Evolutionary conservation across 2,888 invertebrate genomes (phyloP).

Genomic region (Lordiphosa fenestrarum): DNA sequence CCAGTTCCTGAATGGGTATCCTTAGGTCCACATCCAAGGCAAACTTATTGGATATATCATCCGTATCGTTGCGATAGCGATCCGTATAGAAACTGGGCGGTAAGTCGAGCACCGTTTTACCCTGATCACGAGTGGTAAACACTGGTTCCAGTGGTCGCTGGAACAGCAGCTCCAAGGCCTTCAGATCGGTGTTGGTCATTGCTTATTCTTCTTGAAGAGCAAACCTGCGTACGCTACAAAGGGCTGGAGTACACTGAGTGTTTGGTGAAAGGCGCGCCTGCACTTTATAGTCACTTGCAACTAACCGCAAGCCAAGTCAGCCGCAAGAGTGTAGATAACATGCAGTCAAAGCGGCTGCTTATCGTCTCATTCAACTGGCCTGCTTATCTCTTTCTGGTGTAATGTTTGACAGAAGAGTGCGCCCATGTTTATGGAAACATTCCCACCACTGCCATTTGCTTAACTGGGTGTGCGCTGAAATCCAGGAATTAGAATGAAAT

Average conservation of each 20-base stretch:
- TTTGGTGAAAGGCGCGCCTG: not conserved
- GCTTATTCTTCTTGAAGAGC: not conserved
- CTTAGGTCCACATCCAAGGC: conserved; percentile 71
- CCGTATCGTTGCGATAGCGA: conserved; percentile 64
- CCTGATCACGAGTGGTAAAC: conserved; percentile 76
- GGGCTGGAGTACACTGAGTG: conserved; percentile 11
- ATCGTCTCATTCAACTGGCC: too few species aligned
- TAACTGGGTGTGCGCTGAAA: too few species aligned
- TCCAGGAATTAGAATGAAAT: too few species aligned
- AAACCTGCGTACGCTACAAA: conserved; percentile 7
- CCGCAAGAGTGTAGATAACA: too few species aligned
- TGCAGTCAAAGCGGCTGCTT: too few species aligned
- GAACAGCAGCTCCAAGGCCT: conserved; percentile 75
- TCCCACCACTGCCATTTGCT: too few species aligned
- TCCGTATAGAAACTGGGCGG: conserved; percentile 77
- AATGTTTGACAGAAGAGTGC: too few species aligned
- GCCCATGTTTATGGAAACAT: too few species aligned
- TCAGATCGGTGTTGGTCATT: conserved; percentile 64
- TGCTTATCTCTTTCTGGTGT: too few species aligned
- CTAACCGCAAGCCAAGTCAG: conserved; percentile 11
- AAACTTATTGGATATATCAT: conserved; percentile 73
- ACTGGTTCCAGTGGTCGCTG: conserved; percentile 78
- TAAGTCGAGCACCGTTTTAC: conserved; percentile 75
- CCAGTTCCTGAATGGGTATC: conserved; percentile 75
- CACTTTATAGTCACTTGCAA: conserved; percentile 14